Percentiles rank a stretch among this genome's conserved stretches.
These are phyloP conservation scores for Acronicta alni DNA, from an alignment of 2,888 invertebrate species.

Conservation along the genomic window DNA sequence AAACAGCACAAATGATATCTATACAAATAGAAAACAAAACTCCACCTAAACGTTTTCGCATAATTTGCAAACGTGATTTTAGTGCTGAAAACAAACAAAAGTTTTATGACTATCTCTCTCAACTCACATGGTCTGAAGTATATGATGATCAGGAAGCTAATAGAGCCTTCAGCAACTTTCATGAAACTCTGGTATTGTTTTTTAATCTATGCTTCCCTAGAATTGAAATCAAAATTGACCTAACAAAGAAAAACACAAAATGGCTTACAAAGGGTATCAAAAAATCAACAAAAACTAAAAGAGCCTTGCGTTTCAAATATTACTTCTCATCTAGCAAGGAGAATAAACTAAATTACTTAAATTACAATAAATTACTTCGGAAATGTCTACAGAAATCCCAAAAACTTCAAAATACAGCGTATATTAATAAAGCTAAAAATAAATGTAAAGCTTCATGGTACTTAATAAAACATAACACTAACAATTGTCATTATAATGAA, in stretches of 20 bases:
- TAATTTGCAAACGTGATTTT: background rate
- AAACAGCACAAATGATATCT: too few species aligned
- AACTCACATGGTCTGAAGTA: background rate
- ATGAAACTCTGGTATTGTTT: conserved; percentile 5
- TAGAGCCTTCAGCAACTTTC: conserved; percentile 2
- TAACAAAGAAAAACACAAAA: conserved; percentile 2
- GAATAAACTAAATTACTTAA: background rate
- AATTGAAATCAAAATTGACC: conserved; percentile 1
- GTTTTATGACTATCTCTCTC: conserved; percentile 1
- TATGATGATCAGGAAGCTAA: conserved; percentile 1
- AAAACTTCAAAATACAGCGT: background rate
- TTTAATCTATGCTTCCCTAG: conserved; percentile 5
- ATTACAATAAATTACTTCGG: conserved; percentile 6
- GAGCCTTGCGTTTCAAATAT: conserved; percentile 1
- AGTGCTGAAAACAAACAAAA: conserved; percentile 5
- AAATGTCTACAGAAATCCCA: conserved; percentile 9
- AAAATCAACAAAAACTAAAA: conserved; percentile 7
- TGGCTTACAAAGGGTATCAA: conserved; percentile 5
- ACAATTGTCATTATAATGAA: background rate
- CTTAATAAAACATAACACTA: conserved; percentile 7
- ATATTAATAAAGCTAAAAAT: conserved; percentile 5
- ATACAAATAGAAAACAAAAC: too few species aligned
- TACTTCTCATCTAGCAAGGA: background rate
- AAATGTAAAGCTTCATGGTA: conserved; percentile 9
- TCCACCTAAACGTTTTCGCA: too few species aligned